Evolutionary conservation across 1,140 invertebrate genomes (phyloP).

Genomic region (Drosophila novamexicana): DNA sequence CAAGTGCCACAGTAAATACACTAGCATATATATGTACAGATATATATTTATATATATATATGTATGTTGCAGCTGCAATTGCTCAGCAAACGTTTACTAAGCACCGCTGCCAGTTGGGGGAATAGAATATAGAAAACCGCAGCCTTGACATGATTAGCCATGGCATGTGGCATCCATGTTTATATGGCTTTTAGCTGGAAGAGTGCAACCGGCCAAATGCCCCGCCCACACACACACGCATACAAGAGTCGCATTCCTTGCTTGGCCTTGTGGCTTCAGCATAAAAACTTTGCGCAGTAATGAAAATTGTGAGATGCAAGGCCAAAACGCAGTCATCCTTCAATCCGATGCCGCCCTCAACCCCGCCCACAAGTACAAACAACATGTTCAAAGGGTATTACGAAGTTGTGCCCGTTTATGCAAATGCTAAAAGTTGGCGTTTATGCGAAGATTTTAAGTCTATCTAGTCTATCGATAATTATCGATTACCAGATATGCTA

Average conservation of each 20-base stretch:
- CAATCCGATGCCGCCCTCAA: not conserved
- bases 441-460: no score
- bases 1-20: not conserved
- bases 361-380: no score
- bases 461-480: no score
- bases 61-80: conserved; percentile 9
- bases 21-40: no score
- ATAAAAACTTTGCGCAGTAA: conserved; percentile 23
- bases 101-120: not conserved
- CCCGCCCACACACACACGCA: not conserved
- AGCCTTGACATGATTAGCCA: conserved; percentile 75
- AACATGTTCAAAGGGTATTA: no score
- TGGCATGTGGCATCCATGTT: conserved; percentile 36
- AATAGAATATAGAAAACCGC: conserved; percentile 3
- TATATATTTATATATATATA: not conserved
- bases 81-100: not conserved
- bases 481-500: no score
- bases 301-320: conserved; percentile 42
- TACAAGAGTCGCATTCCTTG: not conserved
- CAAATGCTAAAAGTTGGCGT: no score
- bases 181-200: conserved; percentile 9
- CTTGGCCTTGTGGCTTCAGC: conserved; percentile 8
- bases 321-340: conserved; percentile 14
- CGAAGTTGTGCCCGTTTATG: no score
- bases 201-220: conserved; percentile 6